Evolutionary conservation across 2,797 vertebrate genomes (phyloP), one percentile per base, ranked within the genome.

Genomic region (Moxostoma hubbsi): DNA sequence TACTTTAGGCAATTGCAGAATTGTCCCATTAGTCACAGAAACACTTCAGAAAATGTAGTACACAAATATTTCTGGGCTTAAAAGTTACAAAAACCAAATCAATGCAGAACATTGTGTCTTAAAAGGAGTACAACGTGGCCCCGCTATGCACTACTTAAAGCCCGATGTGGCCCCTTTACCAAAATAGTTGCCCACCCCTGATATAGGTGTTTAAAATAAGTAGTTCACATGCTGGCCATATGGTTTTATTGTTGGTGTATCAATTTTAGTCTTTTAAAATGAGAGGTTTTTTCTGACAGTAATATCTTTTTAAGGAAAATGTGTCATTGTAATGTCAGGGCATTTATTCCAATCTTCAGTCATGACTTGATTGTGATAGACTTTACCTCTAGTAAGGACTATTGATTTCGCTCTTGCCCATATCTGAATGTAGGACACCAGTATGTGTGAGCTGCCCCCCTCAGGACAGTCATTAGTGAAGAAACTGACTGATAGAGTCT

Each of bases 271-370:
- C 66, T 36, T 66, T 46, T 6, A 61, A 57, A 45, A 79, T 15
- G 11, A 1, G n/a, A 51, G 6, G 72, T 43, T 49, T 36, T 82
- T 73, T 74, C 24, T 58, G 12, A 73, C 55, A 13, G 9, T 69
- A 13, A 84, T 75, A 71, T 36, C 36, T 36, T 47, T 59, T 50
- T 46, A 54, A 61, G 61, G 47, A 15, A 55, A 24, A 62, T 77
- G 49, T 50, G 54, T 24, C 49, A 15, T 13, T 18, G 53, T n/a
- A 43, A 47, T 53, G n/a, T 49, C 57, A 64, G 16, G 67, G 58
- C 71, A 79, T 75, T 55, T 63, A 69, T 74, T 73, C 49, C 10
- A 63, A 49, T 63, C 49, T 67, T 66, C 55, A 73, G 68, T 82
- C 58, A 73, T 63, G 54, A 69, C 59, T 49, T 36, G 18, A 74